Base-by-base conservation (phyloP, 2,113 vertebrate genomes). In the Brachionichthys hirsutus region DNA sequence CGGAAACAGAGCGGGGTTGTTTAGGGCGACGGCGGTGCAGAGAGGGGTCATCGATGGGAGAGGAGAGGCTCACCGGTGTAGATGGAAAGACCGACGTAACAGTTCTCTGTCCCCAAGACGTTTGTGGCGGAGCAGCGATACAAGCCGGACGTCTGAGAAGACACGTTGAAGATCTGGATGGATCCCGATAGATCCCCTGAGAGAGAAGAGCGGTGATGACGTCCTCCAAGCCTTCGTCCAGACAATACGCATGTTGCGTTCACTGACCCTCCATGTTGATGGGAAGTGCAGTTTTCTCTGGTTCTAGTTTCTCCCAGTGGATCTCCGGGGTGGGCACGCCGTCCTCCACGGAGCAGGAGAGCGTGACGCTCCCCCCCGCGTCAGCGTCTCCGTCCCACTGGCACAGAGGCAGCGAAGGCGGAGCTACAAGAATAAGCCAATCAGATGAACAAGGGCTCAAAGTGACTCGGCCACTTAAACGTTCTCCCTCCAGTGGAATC, bases 101-200 rank as follows among this genome's bases (percentile, higher is more conserved):
- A 93, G 85, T 84, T 86, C 66, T 85, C 76, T 1, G 90, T 88
- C 17, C 89, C 92, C 65, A 93, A 80, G 36, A 67, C 16, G 61
- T 93, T 93, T 1, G 82, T 42, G 58, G 85, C 91, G 0, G 91
- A 89, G 87, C 92, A 94, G 58, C 91, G 91, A 41, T 93, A 93
- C 38, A 92, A 65, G 5, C 92, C 92, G 0, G 92, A 91, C 6
- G 84, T 89, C 65, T 87, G 82, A 16, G 84, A 75, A 0, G 92
- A 91, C 44, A 92, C 55, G 11, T 93, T 94, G 48, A 48, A 60
- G 3, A 93, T 89, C 9, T 85, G 83, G 45, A 89, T 86, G 0
- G 80, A 85, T 46, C 87, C 85, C 0, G 73, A 86, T 18, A 78
- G 43, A 13, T 82, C 78, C 1, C 76, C 91, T 92, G 67, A 35